Percentiles rank a stretch among this genome's conserved stretches.
These are phyloP conservation scores for Limnephilus auricula DNA, from an alignment of 2,888 invertebrate species.

Conservation along the genomic window DNA sequence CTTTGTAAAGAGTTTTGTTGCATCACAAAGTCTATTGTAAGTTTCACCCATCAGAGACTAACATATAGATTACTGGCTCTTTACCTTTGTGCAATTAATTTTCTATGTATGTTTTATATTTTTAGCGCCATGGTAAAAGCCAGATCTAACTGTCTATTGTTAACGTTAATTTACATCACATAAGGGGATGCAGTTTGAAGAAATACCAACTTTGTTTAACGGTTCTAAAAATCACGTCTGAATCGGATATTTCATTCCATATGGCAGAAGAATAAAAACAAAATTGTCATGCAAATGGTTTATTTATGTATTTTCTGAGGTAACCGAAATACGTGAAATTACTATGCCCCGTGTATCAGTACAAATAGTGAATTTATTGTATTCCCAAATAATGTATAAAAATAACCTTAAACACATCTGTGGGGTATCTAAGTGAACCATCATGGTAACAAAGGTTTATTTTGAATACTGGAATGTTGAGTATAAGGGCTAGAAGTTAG, in stretches of 20 bases:
- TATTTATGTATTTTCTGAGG: not conserved
- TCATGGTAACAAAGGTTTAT: no score
- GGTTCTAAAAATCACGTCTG: not conserved
- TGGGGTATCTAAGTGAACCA: no score
- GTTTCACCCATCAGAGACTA: no score
- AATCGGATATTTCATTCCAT: not conserved
- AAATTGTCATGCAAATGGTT: not conserved
- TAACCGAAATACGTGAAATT: no score
- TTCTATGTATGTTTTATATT: not conserved
- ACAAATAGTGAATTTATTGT: no score
- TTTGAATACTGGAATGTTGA: no score
- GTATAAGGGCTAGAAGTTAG: no score
- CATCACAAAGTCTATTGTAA: not conserved
- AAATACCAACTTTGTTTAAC: not conserved
- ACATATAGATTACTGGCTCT: not conserved
- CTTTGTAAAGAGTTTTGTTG: not conserved
- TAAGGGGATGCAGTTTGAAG: not conserved
- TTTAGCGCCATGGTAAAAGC: not conserved
- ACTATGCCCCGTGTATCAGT: no score
- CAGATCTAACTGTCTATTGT: not conserved
- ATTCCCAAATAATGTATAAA: no score
- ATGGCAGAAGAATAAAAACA: not conserved
- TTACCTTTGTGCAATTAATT: no score
- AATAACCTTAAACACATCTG: no score
- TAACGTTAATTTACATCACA: not conserved